These are phyloP conservation scores for Ianthella basta DNA, from an alignment of 37 sponge, comb jelly and placozoan genomes.

Conservation along the genomic window DNA sequence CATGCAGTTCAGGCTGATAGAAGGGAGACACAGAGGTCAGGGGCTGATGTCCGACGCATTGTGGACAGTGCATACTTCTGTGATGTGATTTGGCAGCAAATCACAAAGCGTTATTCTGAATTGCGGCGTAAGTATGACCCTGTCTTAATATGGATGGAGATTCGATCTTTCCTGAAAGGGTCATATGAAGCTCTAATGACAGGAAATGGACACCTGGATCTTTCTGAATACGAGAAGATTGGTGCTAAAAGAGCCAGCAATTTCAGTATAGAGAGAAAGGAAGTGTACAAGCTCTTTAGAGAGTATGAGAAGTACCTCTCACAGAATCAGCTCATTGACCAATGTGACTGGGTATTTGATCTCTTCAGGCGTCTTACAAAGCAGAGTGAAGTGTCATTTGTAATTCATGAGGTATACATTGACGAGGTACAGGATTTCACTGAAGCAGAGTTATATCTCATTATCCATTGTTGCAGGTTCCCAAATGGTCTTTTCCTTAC, in stretches of 20 bases:
- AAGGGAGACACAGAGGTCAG: not conserved
- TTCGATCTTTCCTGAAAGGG: conserved; percentile 84
- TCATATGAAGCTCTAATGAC: conserved; percentile 65
- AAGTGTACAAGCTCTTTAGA: conserved; percentile 65
- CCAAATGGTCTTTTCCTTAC: conserved; percentile 77
- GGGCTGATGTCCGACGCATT: conserved; percentile 38
- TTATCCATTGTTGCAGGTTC: conserved; percentile 46
- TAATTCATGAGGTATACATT: conserved; percentile 66
- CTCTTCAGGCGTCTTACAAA: conserved; percentile 45
- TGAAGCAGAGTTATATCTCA: conserved; percentile 75
- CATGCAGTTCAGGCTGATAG: not conserved
- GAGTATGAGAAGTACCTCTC: conserved; percentile 47
- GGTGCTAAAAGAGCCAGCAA: conserved; percentile 78
- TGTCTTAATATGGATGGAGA: conserved; percentile 84
- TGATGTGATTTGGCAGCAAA: conserved; percentile 59
- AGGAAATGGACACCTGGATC: conserved; percentile 42
- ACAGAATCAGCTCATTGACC: conserved; percentile 49
- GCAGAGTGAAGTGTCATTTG: conserved; percentile 36
- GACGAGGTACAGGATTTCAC: conserved; percentile 92
- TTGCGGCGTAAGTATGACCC: conserved; percentile 47
- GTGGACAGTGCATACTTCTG: conserved; percentile 62
- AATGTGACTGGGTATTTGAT: conserved; percentile 70
- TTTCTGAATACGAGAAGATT: conserved; percentile 55
- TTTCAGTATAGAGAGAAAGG: conserved; percentile 51
- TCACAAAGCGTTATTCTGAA: not conserved